phyloP scores from a whole-genome alignment of 1,140 invertebrate genomes.

The Armadillidium nasatum region DNA sequence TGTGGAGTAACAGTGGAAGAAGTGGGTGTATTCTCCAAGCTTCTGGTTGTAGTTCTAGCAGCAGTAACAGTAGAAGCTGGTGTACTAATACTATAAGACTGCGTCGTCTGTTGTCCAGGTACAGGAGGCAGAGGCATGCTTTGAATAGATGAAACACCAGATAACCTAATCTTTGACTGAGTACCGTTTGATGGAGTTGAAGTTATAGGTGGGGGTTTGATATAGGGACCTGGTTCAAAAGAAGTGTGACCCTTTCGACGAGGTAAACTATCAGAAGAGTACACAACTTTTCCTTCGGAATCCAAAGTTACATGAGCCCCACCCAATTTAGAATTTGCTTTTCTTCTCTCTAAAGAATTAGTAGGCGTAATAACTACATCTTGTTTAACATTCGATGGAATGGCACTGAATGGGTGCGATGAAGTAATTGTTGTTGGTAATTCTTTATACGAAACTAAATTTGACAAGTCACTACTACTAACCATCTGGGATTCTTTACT shows the following conservation, averaged over 20 bases:
- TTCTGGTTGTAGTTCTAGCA: not conserved
- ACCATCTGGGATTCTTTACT: not conserved
- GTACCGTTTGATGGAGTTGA: not conserved
- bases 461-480: not conserved
- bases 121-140: not conserved
- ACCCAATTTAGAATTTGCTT: slow-evolving; percentile 51
- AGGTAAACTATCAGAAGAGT: slow-evolving; percentile 76
- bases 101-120: not conserved
- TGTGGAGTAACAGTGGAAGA: not conserved
- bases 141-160: slow-evolving; percentile 3
- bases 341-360: slow-evolving; percentile 48
- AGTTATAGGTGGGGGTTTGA: slow-evolving; percentile 51
- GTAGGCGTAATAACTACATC: slow-evolving; percentile 47
- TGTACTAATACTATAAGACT: not conserved
- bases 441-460: slow-evolving; percentile 34
- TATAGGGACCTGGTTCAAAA: slow-evolving; percentile 73
- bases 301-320: slow-evolving; percentile 78
- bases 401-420: slow-evolving; percentile 43
- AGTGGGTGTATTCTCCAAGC: not conserved
- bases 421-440: slow-evolving; percentile 32
- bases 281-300: slow-evolving; percentile 82
- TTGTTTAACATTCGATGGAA: slow-evolving; percentile 37
- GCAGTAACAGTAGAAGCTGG: not conserved
- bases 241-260: slow-evolving; percentile 71
- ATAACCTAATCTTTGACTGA: not conserved